phyloP scores from a whole-genome alignment of 2,113 vertebrate species.

The Redunca redunca region DNA sequence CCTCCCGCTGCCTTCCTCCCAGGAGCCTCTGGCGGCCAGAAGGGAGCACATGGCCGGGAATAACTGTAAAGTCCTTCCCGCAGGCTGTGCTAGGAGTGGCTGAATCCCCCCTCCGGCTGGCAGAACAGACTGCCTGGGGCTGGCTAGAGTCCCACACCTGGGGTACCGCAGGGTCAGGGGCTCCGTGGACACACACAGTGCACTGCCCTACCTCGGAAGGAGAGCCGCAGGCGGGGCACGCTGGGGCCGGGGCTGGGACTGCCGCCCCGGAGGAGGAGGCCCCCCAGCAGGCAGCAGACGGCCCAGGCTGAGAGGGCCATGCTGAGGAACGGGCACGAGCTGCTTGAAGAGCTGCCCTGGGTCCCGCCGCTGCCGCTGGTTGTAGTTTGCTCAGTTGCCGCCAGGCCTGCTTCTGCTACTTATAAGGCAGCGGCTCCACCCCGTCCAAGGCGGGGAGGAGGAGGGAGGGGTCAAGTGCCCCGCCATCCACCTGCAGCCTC shows the following conservation, averaged over 20 bases:
- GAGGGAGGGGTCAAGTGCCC: neutral
- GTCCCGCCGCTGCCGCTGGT: neutral
- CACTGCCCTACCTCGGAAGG: slow-evolving; percentile 75
- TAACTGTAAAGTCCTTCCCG: neutral
- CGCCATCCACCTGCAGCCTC: slow-evolving; percentile 29
- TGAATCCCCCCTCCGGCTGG: neutral
- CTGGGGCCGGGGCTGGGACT: slow-evolving; percentile 28
- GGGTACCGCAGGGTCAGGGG: neutral
- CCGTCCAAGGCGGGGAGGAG: neutral
- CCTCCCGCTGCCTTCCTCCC: neutral
- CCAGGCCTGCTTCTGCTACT: neutral
- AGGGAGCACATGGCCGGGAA: neutral
- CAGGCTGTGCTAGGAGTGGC: neutral
- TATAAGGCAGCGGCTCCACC: slow-evolving; percentile 52
- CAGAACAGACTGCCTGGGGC: neutral
- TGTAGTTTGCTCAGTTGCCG: neutral
- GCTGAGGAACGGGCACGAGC: neutral
- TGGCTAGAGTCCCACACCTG: neutral
- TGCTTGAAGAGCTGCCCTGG: neutral
- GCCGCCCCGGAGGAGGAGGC: slow-evolving; percentile 18
- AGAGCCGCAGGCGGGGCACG: slow-evolving; percentile 77
- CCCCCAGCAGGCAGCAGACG: slow-evolving; percentile 69
- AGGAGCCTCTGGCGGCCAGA: neutral
- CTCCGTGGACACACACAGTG: neutral
- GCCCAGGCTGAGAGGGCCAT: slow-evolving; percentile 29